Evolutionary conservation across 2,113 vertebrate species (phyloP).

Genomic region (Vimba vimba): DNA sequence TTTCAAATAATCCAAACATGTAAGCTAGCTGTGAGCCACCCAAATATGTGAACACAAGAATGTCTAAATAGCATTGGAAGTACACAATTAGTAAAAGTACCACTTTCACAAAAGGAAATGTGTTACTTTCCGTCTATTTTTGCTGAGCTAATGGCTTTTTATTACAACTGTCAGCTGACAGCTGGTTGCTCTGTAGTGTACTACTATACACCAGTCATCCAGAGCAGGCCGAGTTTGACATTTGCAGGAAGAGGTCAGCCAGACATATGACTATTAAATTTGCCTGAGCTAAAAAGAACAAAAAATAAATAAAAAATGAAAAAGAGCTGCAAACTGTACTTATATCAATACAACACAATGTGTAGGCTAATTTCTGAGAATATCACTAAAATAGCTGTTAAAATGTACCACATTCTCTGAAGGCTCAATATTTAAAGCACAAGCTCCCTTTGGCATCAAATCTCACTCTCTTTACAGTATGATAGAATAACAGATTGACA

Average conservation of each 20-base stretch:
- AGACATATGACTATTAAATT: slow-evolving; percentile 34
- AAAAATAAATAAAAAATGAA: background rate
- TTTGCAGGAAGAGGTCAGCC: slow-evolving; percentile 75
- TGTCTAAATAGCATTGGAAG: background rate
- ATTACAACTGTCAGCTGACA: background rate
- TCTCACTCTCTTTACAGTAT: too few relatives aligned
- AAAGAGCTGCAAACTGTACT: background rate
- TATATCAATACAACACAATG: background rate
- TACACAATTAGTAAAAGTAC: slow-evolving; percentile 3
- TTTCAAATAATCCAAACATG: background rate
- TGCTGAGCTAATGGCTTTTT: background rate
- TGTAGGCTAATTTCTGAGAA: background rate
- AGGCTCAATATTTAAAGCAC: too few relatives aligned
- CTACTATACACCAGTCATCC: slow-evolving; percentile 24
- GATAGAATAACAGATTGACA: too few relatives aligned
- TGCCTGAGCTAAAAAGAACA: background rate
- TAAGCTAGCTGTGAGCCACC: background rate
- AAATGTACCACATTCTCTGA: too few relatives aligned
- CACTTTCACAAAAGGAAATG: background rate
- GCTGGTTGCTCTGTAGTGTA: background rate
- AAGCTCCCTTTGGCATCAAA: background rate
- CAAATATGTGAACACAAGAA: background rate
- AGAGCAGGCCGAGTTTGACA: slow-evolving; percentile 69
- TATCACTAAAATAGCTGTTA: background rate
- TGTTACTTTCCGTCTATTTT: background rate